Evolutionary conservation across 2,113 vertebrate species (phyloP).

Genomic region (Cairina moschata): DNA sequence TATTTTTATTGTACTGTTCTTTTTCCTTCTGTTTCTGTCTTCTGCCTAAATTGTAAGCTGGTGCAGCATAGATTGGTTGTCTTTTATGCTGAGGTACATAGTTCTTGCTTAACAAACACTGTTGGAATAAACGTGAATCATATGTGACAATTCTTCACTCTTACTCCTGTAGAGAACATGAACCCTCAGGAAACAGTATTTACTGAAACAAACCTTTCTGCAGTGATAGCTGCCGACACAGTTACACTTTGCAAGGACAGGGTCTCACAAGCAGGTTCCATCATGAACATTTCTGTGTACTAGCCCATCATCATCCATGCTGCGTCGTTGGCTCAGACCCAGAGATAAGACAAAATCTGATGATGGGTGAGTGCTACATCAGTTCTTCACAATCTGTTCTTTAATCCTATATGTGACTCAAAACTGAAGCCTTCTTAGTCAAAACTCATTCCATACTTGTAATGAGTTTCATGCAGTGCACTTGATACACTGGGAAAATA

Average conservation of each 20-base stretch:
- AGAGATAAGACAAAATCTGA: background rate
- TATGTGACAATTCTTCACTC: background rate
- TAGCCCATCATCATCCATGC: accelerated
- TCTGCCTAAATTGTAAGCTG: background rate
- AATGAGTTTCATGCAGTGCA: background rate
- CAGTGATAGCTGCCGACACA: background rate
- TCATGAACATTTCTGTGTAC: background rate
- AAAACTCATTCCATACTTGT: background rate
- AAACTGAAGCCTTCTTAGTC: background rate
- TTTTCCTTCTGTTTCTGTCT: background rate
- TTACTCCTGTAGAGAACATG: background rate
- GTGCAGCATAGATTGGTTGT: background rate
- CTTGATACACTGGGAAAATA: background rate
- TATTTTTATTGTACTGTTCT: background rate
- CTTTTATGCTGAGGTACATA: background rate
- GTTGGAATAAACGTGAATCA: background rate
- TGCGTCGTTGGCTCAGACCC: background rate
- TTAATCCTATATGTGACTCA: background rate
- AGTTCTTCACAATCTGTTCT: background rate
- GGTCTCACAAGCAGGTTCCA: background rate
- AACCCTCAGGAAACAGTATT: background rate
- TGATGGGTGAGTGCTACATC: background rate
- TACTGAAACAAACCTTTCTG: background rate
- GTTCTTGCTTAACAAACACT: background rate
- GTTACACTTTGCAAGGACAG: background rate